Evolutionary conservation across 2,113 vertebrate species (phyloP).

Genomic region (Pachypanchax playfairii): DNA sequence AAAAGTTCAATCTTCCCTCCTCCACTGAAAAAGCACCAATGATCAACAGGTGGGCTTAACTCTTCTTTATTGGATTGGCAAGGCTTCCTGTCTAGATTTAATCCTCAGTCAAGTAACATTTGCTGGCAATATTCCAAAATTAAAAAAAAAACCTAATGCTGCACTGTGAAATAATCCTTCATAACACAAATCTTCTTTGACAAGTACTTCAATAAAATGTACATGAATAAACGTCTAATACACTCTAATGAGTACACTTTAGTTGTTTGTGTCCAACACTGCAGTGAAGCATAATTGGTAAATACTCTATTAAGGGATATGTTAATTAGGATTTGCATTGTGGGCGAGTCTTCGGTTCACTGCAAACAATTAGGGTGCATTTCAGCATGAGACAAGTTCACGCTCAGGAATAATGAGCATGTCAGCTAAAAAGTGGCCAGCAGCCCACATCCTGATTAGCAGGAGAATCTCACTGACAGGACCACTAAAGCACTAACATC

Average conservation of each 20-base stretch:
- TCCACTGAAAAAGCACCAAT: conserved; percentile 23
- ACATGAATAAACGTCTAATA: background rate
- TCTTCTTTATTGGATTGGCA: conserved; percentile 5
- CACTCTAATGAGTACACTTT: conserved; percentile 19
- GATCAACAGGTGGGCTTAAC: conserved; percentile 47
- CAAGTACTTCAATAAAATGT: background rate
- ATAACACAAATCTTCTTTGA: background rate
- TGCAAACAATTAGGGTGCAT: conserved; percentile 54
- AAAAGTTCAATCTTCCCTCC: conserved; percentile 7
- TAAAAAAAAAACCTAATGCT: background rate
- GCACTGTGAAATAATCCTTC: background rate
- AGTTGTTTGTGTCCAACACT: background rate
- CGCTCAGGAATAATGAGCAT: conserved; percentile 68
- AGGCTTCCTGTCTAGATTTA: background rate
- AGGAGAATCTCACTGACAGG: conserved; percentile 50
- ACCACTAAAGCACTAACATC: conserved; percentile 42
- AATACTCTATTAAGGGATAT: conserved; percentile 25
- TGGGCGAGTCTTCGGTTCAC: conserved; percentile 31
- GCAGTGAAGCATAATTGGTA: conserved; percentile 24
- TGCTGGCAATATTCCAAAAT: background rate
- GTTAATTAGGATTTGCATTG: conserved; percentile 27
- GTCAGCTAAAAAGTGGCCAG: conserved; percentile 68
- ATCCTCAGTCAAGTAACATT: background rate
- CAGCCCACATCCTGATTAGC: conserved; percentile 67
- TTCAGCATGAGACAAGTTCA: conserved; percentile 55